A percentile compares a stretch with the other conserved stretches of the same genome.
Evolutionary conservation across 2,113 vertebrate genomes (phyloP).

Genomic region (Muntiacus reevesi): DNA sequence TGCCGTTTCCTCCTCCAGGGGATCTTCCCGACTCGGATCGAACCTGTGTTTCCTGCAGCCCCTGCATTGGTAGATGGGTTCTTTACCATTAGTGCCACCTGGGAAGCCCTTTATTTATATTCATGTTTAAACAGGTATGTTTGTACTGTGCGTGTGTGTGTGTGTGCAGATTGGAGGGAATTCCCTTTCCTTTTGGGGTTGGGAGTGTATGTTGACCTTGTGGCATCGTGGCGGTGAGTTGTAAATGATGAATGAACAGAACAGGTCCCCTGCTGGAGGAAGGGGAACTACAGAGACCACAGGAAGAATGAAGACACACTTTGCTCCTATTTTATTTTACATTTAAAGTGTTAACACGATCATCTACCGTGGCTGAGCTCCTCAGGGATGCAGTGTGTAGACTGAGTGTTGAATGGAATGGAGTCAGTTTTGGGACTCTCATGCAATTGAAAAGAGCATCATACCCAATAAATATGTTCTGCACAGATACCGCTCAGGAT

Average conservation of each 20-base stretch:
- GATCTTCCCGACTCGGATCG: neutral
- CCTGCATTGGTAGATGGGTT: neutral
- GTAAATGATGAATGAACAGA: constrained; percentile 21
- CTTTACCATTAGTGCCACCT: neutral
- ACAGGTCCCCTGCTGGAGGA: neutral
- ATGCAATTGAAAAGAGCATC: neutral
- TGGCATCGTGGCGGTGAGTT: neutral
- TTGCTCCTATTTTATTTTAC: neutral
- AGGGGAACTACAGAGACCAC: neutral
- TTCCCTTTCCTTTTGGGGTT: neutral
- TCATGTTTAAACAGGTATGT: neutral
- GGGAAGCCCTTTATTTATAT: neutral
- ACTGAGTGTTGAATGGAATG: neutral
- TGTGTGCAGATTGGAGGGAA: neutral
- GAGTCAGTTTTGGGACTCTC: neutral
- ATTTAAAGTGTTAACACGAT: neutral
- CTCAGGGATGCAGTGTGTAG: neutral
- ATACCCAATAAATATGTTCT: neutral
- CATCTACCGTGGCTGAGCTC: neutral
- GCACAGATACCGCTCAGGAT: neutral
- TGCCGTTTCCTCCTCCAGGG: neutral
- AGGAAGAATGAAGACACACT: neutral
- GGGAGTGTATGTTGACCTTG: neutral
- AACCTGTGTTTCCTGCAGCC: neutral
- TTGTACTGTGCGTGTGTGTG: neutral